Evolutionary conservation across 2,888 invertebrate genomes (phyloP).

Genomic region (Eutolmus rufibarbis): DNA sequence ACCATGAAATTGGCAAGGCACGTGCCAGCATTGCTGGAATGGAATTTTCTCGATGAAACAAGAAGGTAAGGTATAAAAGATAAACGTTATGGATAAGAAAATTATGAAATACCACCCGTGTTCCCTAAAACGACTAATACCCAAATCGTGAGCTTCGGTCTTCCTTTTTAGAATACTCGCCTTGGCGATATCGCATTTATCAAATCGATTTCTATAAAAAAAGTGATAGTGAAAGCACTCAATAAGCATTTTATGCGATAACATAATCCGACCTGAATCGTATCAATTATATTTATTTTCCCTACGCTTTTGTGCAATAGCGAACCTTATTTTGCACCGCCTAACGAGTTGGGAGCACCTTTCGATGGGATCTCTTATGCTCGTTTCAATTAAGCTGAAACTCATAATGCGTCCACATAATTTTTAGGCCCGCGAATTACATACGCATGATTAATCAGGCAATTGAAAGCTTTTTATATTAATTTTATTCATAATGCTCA

Average conservation of each 20-base stretch:
- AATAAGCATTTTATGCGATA: background rate
- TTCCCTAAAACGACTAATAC: background rate
- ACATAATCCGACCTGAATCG: background rate
- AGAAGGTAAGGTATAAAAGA: background rate
- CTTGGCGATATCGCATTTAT: background rate
- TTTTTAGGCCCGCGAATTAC: background rate
- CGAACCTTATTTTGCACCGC: background rate
- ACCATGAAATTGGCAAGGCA: background rate
- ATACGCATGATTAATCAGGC: background rate
- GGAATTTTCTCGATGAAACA: background rate
- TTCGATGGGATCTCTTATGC: background rate
- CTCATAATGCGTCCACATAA: background rate
- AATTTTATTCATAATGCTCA: background rate
- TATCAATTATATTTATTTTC: background rate
- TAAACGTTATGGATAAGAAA: background rate
- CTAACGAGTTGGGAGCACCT: background rate
- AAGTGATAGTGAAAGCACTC: background rate
- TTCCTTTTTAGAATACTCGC: background rate
- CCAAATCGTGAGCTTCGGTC: background rate
- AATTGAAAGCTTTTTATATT: background rate
- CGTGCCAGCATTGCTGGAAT: background rate
- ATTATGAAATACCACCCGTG: background rate
- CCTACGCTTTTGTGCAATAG: background rate
- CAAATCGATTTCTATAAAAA: background rate
- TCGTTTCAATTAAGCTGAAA: background rate